Evolutionary conservation across 2,797 vertebrate species (phyloP), one percentile per base, ranked within the genome.

Genomic region (Xenops minutus): DNA sequence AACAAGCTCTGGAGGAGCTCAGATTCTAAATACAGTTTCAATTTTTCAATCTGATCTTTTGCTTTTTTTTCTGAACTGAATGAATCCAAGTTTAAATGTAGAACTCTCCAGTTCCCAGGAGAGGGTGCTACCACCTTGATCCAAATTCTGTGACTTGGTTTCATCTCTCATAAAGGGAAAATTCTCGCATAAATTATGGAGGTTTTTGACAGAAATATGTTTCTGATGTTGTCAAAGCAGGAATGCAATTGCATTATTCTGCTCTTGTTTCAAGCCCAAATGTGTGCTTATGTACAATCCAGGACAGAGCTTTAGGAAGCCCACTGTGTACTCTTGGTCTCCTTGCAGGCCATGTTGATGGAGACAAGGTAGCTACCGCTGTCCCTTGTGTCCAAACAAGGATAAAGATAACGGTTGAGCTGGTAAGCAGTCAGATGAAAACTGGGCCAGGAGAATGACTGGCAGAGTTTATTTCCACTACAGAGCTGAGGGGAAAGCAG

Each of bases 331-430:
- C 49, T 61, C 78, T 16, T 30, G 32, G 22, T 78, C 51, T 89
- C 52, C 39, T 66, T 34, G 74, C 52, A 89, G 46, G 21, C 5
- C 76, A 21, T 0, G 0, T 14, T 0, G 0, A 30, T 26, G 46
- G 62, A 78, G 51, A 79, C 30, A n/a, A 84, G 82, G 56, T 54
- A 91, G 54, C 43, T 48, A 10, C 64, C 62, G 68, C 75, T 71
- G 54, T 54, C 55, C 14, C 51, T 23, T 46, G 29, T 52, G 62
- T 23, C 51, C 74, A 55, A 44, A 29, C 23, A 51, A 29, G 34
- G 51, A 37, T 10, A 73, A 73, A 34, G 46, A 20, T 12, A 90
- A 51, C 0, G 1, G 30, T 34, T 93, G 82, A 92, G 59, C 29
- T 80, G 63, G 36, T 44, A 10, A 5, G 29, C 36, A 84, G 19